phyloP scores from a whole-genome alignment of 2,113 vertebrate genomes.

The Chrysemys picta region DNA sequence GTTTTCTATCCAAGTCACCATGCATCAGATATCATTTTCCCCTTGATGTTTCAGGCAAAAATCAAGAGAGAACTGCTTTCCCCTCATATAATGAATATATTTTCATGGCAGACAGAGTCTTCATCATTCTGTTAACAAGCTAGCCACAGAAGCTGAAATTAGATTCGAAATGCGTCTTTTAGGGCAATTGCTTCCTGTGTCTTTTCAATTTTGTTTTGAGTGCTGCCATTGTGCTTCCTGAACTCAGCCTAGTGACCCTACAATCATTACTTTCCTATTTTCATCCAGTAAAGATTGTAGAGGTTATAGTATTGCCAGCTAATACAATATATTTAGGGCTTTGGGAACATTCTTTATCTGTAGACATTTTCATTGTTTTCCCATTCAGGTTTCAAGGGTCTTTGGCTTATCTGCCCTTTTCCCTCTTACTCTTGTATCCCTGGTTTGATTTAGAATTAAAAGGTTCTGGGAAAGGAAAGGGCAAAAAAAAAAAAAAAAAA shows the following conservation, averaged over 20 bases:
- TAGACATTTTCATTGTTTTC: not conserved
- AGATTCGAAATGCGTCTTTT: conserved; percentile 32
- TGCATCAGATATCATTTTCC: not conserved
- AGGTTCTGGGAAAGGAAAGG: not conserved
- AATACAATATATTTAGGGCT: not conserved
- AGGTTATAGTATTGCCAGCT: not conserved
- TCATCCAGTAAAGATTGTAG: not conserved
- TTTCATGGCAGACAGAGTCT: not conserved
- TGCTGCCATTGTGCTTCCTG: not conserved
- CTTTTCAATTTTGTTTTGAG: conserved; percentile 21
- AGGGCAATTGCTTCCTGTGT: not conserved
- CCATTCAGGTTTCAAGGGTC: not conserved
- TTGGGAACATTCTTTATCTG: not conserved
- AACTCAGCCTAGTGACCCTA: not conserved
- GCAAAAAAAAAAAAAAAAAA: no score
- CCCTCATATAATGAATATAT: not conserved
- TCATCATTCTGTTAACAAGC: not conserved
- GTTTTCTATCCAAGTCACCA: not conserved
- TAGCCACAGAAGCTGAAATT: conserved; percentile 19
- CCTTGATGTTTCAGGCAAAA: not conserved
- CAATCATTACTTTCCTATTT: conserved; percentile 14
- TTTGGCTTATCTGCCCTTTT: not conserved
- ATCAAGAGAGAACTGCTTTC: not conserved
- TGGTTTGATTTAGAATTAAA: conserved; percentile 6
- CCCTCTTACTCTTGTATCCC: not conserved